Percentiles rank a stretch among this genome's conserved stretches.
phyloP scores from a whole-genome alignment of 2,797 vertebrate species.

The Enteromius anoplus region DNA sequence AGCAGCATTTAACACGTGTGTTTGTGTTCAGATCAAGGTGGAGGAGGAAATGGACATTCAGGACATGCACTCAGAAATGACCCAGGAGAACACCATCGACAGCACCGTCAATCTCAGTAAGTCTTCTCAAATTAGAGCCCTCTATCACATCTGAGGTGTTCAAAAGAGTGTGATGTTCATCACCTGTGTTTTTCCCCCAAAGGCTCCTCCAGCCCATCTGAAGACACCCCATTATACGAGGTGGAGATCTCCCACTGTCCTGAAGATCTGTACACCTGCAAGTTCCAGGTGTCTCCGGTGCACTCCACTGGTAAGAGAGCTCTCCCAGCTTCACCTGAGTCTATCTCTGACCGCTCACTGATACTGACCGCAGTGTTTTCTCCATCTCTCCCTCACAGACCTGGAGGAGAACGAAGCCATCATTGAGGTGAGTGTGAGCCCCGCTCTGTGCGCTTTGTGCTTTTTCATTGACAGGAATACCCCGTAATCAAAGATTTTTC shows the following conservation, averaged over 20 bases:
- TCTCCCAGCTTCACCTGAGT: background rate
- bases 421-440: slow-evolving; percentile 70
- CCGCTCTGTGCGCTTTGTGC: slow-evolving; percentile 44
- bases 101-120: slow-evolving; percentile 67
- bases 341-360: background rate
- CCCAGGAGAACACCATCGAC: slow-evolving; percentile 84
- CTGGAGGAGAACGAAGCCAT: slow-evolving; percentile 62
- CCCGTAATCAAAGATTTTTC: slow-evolving; percentile 52
- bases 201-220: slow-evolving; percentile 5
- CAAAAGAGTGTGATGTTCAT: background rate
- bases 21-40: slow-evolving; percentile 64
- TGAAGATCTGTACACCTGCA: slow-evolving; percentile 63
- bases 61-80: slow-evolving; percentile 65
- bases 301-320: slow-evolving; percentile 67
- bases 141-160: background rate
- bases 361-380: slow-evolving; percentile 43
- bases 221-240: slow-evolving; percentile 67
- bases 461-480: slow-evolving; percentile 77
- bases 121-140: background rate
- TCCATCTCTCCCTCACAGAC: slow-evolving; percentile 55
- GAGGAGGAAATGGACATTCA: slow-evolving; percentile 74
- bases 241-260: slow-evolving; percentile 78
- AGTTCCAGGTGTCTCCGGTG: slow-evolving; percentile 89
- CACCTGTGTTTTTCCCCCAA: background rate
- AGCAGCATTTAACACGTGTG: background rate